Base-by-base conservation (phyloP, 2,888 invertebrate species). In the Ochropleura leucogaster region DNA sequence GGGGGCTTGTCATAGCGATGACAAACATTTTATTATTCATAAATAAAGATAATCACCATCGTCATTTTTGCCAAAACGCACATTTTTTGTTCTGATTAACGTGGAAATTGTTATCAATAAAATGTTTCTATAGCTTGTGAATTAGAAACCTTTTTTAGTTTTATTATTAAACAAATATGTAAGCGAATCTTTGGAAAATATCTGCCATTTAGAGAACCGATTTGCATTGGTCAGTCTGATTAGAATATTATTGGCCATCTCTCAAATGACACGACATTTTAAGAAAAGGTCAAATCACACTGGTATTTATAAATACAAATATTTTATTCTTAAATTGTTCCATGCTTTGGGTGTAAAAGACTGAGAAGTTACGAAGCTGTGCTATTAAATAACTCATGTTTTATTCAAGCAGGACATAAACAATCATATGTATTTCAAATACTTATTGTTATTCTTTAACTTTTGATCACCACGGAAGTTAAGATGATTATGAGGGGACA, bases 211-310 rank as follows among this genome's bases (percentile, higher is more conserved):
- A 46, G 5, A 55, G 4, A 64, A 64, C 8, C 72, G n/a, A 72
- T 77, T 79, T 72, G 44, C 65, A 77, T 79, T 42, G 46, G n/a
- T 46, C 57, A 16, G 62, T 16, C 20, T 46, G 40, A 66, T 77
- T 57, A n/a, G 8, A 72, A 65, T 79, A 72, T 60, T 62, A 62
- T 49, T 30, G 12, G 18, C 1, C 14, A 68, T 49, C n/a, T 57
- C 42, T 63, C 18, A 73, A 78, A 74, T 59, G 30, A 59, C 51
- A 68, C 10, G 44, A 67, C 46, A 80, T 67, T 78, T 67, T 74
- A 8, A 44, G 47, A 55, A 78, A 78, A 78, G 80, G 80, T 78
- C 57, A 78, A 46, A 57, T 59, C 20, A 30, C 12, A 10, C 7
- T n/a, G 46, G 42, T 55, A 53, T 66, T 44, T 46, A 40, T 6